These are phyloP conservation scores for Acropternis orthonyx DNA, from an alignment of 2,797 vertebrate species.

Conservation along the genomic window DNA sequence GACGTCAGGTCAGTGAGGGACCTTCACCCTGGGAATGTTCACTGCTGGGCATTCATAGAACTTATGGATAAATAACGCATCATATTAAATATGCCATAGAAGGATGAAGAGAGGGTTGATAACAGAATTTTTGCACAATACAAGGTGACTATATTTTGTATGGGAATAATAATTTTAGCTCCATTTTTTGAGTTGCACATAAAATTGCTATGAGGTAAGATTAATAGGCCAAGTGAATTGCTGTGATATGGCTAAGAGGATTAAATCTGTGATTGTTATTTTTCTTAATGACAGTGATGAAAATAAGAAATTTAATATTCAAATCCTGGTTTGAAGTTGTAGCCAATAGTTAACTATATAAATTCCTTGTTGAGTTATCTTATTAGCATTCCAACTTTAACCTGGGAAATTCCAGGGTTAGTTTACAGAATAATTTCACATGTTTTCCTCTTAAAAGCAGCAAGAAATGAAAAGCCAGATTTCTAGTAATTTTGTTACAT, in stretches of 20 bases:
- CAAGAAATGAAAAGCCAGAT: not conserved
- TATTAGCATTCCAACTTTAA: not conserved
- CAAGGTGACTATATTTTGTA: not conserved
- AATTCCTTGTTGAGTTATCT: not conserved
- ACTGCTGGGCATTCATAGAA: not conserved
- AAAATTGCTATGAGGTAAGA: not conserved
- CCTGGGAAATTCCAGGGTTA: not conserved
- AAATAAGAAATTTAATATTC: not conserved
- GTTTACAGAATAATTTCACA: not conserved
- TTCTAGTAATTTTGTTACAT: not conserved
- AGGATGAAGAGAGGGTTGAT: not conserved
- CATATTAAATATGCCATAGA: not conserved
- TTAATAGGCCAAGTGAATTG: not conserved
- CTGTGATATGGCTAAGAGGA: not conserved
- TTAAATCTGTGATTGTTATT: not conserved
- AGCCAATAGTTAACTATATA: not conserved
- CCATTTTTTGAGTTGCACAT: not conserved
- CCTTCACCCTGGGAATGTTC: not conserved
- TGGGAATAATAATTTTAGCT: not conserved
- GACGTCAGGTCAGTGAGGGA: not conserved
- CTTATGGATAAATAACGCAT: not conserved
- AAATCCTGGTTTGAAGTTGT: not conserved
- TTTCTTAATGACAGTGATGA: not conserved
- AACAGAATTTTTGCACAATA: not conserved
- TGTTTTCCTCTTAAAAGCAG: not conserved